Evolutionary conservation across 2,113 vertebrate genomes (phyloP), one percentile per base, ranked within the genome.

Genomic region (Trochalopteron elliotii): DNA sequence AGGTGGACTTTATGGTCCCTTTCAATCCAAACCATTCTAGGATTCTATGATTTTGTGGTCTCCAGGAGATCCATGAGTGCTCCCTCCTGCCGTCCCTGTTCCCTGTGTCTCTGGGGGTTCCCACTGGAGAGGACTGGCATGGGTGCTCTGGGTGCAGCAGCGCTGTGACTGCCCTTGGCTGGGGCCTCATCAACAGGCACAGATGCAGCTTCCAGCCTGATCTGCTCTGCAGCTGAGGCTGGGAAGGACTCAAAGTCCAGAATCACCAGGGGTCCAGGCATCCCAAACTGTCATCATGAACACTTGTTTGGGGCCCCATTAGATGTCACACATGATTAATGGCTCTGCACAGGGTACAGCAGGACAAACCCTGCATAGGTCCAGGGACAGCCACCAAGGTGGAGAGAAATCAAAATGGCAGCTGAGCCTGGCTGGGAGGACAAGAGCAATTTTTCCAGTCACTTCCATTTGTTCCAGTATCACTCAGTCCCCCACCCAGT

Each of bases 341-440:
- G 89, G 57, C 56, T 79, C 57, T 5, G 22, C 79, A 24, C 5
- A 50, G 90, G 4, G 0, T 42, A 33, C 13, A 31, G 89, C 72
- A 74, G 59, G 59, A 61, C 42, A 68, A 63, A 45, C 0, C 2
- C 68, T 81, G 84, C n/a, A 11, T 40, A 83, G 59, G 64, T 57
- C 72, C 69, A 50, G 59, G 44, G 69, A 61, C 68, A 61, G 68
- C 72, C 56, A 91, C 81, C 83, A 67, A 81, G 39, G 87, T 74
- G 77, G 91, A 93, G 68, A 84, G 84, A 67, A 96, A 95, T 91
- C 77, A 87, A 81, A 81, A 94, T 39, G 92, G 93, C 89, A 96
- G 68, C 77, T 77, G 69, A 83, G 60, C 60, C 69, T 81, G 89
- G 42, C 83, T 77, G 77, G 55, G 65, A 70, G 44, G 79, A 42